Evolutionary conservation across 2,797 vertebrate genomes (phyloP).

Genomic region (Perodicticus potto): DNA sequence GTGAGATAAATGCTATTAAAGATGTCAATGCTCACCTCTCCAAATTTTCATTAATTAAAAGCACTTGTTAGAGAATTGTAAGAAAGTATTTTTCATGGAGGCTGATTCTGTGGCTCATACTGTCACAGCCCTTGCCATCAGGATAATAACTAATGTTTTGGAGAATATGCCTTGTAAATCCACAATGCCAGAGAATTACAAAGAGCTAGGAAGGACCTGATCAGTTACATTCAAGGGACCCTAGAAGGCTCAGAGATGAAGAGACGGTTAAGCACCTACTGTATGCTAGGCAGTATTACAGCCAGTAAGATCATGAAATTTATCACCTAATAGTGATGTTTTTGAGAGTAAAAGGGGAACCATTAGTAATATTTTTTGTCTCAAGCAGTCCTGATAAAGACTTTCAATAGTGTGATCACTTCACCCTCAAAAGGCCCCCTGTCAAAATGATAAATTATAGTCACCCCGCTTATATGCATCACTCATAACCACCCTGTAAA

Average conservation of each 20-base stretch:
- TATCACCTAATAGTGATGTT: neutral
- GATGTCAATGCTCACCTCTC: neutral
- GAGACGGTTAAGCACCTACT: neutral
- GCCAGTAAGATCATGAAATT: neutral
- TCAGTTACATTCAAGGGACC: neutral
- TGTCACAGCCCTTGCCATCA: neutral
- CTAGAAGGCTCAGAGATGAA: neutral
- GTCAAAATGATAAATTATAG: neutral
- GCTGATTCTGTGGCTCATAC: neutral
- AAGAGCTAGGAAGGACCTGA: neutral
- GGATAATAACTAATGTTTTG: neutral
- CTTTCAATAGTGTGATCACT: neutral
- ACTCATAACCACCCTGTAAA: neutral
- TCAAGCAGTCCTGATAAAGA: neutral
- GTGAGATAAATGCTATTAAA: conserved; percentile 1
- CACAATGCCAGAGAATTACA: neutral
- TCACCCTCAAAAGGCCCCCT: neutral
- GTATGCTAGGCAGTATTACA: neutral
- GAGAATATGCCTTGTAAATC: neutral
- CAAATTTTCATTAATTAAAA: neutral
- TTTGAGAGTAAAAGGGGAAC: neutral
- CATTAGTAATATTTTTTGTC: neutral
- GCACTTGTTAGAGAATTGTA: neutral
- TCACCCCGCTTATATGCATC: neutral
- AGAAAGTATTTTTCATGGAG: neutral